phyloP scores from a whole-genome alignment of 2,888 invertebrate genomes.

The Thumatha senex region DNA sequence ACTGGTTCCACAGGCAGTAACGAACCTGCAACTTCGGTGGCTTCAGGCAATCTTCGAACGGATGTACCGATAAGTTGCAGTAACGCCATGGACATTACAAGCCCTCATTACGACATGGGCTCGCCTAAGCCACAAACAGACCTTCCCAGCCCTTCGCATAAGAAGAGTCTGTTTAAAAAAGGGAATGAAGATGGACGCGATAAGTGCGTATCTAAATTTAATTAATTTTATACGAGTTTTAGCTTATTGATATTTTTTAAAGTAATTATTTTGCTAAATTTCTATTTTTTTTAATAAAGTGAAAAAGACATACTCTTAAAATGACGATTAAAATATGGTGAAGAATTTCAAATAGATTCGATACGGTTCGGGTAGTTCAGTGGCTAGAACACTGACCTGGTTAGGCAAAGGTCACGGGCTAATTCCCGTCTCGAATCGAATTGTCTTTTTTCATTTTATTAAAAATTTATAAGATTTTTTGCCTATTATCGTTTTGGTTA shows the following conservation, averaged over 20 bases:
- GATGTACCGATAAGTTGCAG: slow-evolving; percentile 10
- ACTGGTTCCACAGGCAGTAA: slow-evolving; percentile 65
- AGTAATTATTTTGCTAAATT: background rate
- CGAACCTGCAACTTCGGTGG: slow-evolving; percentile 36
- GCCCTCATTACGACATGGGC: slow-evolving; percentile 16
- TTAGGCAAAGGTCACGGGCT: too few species aligned
- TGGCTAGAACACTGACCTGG: too few species aligned
- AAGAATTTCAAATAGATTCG: too few species aligned
- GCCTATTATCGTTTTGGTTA: too few species aligned
- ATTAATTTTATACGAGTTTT: background rate
- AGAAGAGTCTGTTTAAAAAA: slow-evolving; percentile 92
- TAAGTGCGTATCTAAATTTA: slow-evolving; percentile 82
- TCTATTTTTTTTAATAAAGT: too few species aligned
- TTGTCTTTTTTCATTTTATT: too few species aligned
- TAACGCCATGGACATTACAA: slow-evolving; percentile 17
- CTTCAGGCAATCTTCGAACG: slow-evolving; percentile 6
- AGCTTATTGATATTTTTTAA: background rate
- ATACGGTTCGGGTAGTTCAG: too few species aligned
- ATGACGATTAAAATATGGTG: too few species aligned
- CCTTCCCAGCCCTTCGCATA: slow-evolving; percentile 86
- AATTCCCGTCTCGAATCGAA: too few species aligned
- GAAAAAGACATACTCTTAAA: too few species aligned
- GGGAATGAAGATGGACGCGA: slow-evolving; percentile 96
- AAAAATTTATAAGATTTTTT: too few species aligned
- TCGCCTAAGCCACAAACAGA: slow-evolving; percentile 45